These are phyloP conservation scores for Brachionus sp. DNA, from an alignment of 1,140 invertebrate genomes.

Conservation along the genomic window DNA sequence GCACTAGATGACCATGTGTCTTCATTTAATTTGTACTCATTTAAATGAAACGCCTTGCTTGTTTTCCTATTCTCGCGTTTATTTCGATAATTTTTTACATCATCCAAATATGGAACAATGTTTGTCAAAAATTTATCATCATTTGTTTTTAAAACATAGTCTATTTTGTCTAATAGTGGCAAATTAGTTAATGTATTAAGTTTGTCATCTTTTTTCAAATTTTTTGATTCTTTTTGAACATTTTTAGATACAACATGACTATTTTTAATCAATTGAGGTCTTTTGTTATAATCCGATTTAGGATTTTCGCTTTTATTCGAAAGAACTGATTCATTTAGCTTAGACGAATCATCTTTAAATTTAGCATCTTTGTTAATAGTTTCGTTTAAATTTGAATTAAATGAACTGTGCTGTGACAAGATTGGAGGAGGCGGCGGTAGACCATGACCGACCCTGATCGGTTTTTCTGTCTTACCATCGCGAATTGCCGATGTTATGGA, in stretches of 20 bases:
- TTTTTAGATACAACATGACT: background rate
- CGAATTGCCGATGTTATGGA: constrained; percentile 6
- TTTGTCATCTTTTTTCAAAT: background rate
- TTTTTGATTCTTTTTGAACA: background rate
- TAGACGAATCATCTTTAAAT: background rate
- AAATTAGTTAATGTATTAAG: background rate
- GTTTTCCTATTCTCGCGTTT: background rate
- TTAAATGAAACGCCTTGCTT: background rate
- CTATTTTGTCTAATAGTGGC: constrained; percentile 38
- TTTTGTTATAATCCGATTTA: background rate
- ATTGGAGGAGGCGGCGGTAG: background rate
- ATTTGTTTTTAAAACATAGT: constrained; percentile 22
- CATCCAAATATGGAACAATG: background rate
- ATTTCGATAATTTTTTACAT: background rate
- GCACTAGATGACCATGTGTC: background rate
- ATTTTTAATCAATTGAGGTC: constrained; percentile 14
- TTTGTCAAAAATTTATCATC: constrained; percentile 34
- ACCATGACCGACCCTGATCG: background rate
- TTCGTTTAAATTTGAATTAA: background rate
- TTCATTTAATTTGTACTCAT: constrained; percentile 1
- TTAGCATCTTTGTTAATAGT: background rate
- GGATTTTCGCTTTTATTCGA: background rate
- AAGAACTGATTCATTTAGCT: background rate
- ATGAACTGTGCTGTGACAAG: background rate
- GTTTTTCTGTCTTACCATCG: background rate